Base-by-base conservation (phyloP, 2,797 vertebrate species). In the Phoebastria nigripes region DNA sequence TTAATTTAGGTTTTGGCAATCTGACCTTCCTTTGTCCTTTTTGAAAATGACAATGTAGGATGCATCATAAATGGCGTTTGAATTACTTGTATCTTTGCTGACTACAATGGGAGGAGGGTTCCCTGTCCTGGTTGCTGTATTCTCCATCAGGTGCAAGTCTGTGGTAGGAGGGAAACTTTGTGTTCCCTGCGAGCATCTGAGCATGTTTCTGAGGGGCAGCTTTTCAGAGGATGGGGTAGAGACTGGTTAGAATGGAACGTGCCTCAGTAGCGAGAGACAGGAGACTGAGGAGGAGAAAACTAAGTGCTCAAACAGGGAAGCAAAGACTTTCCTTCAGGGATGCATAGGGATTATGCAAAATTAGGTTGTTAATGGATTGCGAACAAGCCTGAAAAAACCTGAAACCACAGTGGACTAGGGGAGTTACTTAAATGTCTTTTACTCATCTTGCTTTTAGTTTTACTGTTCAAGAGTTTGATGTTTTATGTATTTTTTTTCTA, bases 71-170 rank as follows among this genome's bases (percentile, higher is more conserved):
- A 20, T 11, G 26, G 18, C 5, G 0, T 31, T 66, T 42, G 67
- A 51, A 21, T 79, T 58, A 25, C 5, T 52, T 8, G 0, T 2
- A 3, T 49, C 41, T 83, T 8, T 35, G 35, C 12, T 79, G 66
- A 13, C 25, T 35, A 0, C 1, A 1, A 0, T 2, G 10, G 20
- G 77, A 20, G 21, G 11, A 14, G 8, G 18, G 31, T 46, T 84
- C 63, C 6, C 37, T n/a, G 3, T 61, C 13, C 5, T 42, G 28
- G 24, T 41, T 71, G 33, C 49, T 76, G 33, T 46, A 0, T 58
- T 44, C 33, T 22, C 56, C 11, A 2, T 74, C 44, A 31, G 31
- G 31, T 58, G 25, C 10, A 17, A 2, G 17, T 26, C 61, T 77
- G 8, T 73, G 78, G 16, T 5, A 8, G 77, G 42, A 73, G 16